Base-by-base conservation (phyloP, 64 coral and sea anemone genomes). In the Acropora yongei region DNA sequence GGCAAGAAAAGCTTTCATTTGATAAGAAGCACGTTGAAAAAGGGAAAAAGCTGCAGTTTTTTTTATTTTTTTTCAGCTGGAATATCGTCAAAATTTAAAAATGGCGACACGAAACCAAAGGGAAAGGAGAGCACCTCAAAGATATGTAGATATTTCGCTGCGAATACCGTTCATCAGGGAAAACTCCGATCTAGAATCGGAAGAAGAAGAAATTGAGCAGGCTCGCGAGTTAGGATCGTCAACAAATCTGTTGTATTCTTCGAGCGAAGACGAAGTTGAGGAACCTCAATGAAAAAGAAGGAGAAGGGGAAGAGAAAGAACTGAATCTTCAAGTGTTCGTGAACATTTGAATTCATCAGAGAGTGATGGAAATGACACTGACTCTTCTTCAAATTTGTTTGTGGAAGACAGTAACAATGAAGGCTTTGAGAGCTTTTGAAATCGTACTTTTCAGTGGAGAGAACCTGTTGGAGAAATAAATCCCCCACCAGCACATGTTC, bases 61-160 rank as follows among this genome's bases (percentile, higher is more conserved):
- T 45, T 0, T 0, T 6, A 84, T 8, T 47, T 68, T 47, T 84
- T 84, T 84, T 68, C 14, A 11, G 13, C 4, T 17, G 49, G 16
- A 84, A 84, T 47, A n/a, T 84, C 60, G 80, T 68, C 46, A 44
- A 46, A 84, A 1, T 68, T 68, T 20, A 68, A 84, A 84, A 45
- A 84, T 68, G 80, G 80, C 42, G 7, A 1, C 60, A 84, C 60
- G 42, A n/a, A 84, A 84, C 60, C 80, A 84, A 84, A 84, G 80
- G 12, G 58, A 68, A 68, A 68, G 61, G 43, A 84, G 80, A 68
- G 80, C 80, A 9, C 80, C 80, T 17, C 58, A 84, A 84, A 84
- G 80, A 84, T 84, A 84, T 68, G 60, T 58, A 84, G 80, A 66
- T 82, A 84, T 84, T 84, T 84, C 43, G 80, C 42, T 68, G 67